Evolutionary conservation across 2,888 invertebrate genomes (phyloP).

Genomic region (Lepidocyrtinus sp.): DNA sequence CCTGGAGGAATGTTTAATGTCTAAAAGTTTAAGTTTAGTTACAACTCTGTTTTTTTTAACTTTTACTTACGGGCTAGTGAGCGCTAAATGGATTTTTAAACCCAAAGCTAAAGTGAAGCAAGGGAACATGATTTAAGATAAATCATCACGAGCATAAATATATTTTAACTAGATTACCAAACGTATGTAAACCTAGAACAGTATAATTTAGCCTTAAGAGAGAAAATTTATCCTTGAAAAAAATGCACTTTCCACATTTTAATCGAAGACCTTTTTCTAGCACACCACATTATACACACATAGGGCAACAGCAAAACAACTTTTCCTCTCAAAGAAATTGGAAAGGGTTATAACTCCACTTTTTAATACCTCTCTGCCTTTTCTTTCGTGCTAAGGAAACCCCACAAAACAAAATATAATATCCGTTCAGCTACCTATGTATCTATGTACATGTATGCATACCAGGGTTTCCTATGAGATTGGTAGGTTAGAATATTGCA

Average conservation of each 20-base stretch:
- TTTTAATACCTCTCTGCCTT: neutral
- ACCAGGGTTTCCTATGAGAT: no score
- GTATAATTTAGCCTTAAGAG: constrained; percentile 39
- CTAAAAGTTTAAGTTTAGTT: no score
- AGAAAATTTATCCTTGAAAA: constrained; percentile 47
- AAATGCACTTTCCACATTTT: constrained; percentile 42
- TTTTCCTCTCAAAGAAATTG: constrained; percentile 6
- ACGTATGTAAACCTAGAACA: constrained; percentile 11
- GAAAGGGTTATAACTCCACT: neutral
- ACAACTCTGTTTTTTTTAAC: no score
- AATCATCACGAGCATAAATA: constrained; percentile 46
- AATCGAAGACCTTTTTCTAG: neutral
- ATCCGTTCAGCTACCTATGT: neutral
- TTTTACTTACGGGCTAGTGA: no score
- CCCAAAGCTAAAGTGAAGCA: constrained; percentile 47
- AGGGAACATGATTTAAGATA: constrained; percentile 49
- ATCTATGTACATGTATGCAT: no score
- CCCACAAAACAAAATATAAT: neutral
- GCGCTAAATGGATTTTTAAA: constrained; percentile 51
- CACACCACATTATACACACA: neutral
- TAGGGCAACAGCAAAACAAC: neutral
- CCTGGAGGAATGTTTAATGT: no score
- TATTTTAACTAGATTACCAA: constrained; percentile 22
- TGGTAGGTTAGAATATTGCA: neutral
- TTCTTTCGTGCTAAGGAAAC: neutral